Evolutionary conservation across 1,140 invertebrate species (phyloP).

Genomic region (Drosophila ficusphila): DNA sequence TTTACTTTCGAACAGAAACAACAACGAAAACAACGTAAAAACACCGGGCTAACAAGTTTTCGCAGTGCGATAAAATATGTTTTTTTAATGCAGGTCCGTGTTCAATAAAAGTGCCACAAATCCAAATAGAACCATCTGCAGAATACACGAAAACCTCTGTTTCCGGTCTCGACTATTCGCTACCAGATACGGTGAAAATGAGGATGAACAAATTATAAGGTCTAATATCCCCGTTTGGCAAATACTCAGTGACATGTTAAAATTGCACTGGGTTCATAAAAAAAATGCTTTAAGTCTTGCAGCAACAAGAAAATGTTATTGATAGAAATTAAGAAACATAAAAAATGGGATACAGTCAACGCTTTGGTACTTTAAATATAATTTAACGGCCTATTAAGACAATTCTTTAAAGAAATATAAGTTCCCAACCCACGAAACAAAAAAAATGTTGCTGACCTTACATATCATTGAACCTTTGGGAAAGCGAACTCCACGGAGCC

Average conservation of each 20-base stretch:
- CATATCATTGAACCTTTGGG: slow-evolving; percentile 24
- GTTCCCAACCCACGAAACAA: too few relatives aligned
- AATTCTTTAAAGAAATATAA: too few relatives aligned
- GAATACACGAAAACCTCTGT: not conserved
- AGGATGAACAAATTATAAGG: not conserved
- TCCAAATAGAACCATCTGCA: slow-evolving; percentile 31
- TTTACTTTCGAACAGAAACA: slow-evolving; percentile 47
- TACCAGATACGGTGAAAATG: not conserved
- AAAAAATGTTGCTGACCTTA: not conserved
- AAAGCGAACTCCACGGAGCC: not conserved
- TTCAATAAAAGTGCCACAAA: slow-evolving; percentile 69
- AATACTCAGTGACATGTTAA: slow-evolving; percentile 1
- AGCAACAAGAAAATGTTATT: too few relatives aligned
- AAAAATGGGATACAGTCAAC: too few relatives aligned
- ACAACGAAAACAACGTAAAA: slow-evolving; percentile 14
- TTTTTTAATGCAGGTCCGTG: slow-evolving; percentile 72
- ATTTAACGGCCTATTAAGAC: too few relatives aligned
- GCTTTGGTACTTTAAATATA: too few relatives aligned
- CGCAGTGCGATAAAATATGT: slow-evolving; percentile 65
- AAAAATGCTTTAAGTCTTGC: too few relatives aligned
- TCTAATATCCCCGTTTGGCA: not conserved
- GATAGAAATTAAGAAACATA: too few relatives aligned
- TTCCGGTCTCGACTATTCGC: not conserved
- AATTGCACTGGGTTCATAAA: too few relatives aligned
- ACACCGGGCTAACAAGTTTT: slow-evolving; percentile 27